Evolutionary conservation across 2,888 invertebrate species (phyloP), one percentile per base, ranked within the genome.

Genomic region (Agrotis ipsilon): DNA sequence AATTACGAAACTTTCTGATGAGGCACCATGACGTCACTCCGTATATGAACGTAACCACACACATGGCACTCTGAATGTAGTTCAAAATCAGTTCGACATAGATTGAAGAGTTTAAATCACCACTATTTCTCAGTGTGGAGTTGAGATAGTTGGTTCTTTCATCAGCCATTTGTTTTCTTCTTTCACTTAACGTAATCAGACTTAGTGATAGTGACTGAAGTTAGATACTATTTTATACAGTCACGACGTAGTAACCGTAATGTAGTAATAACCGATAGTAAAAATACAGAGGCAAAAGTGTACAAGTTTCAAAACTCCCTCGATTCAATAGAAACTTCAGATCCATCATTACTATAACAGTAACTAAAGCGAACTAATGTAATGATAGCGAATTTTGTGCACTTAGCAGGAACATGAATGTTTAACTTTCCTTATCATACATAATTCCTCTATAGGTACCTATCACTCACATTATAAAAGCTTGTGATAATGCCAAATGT

Each of bases 1-100:
- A 66, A 51, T 21, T 39, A 19, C 73, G 73, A 11, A 73, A 74
- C 46, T 73, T 66, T 13, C 16, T 61, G 7, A 74, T 39, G 27
- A 74, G 14, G 57, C 51, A 73, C 74, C 74, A 74, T 1, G 74
- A 73, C 6, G n/a, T 62, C 21, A 74, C 21, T 32, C 74, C 74
- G 27, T 73, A 74, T 13, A 52, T 58, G 21, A 73, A 66, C 7
- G 66, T 24, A 2, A 14, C 3, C 11, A 70, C 14, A 13, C 24
- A 55, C 0, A 54, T 13, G 11, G 14, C 9, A 14, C 27, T 14
- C 18, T 54, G 52, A 13, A 59, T 1, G 16, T 60, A 54, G 39
- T 48, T 24, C 3, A 19, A 43, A 4, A 69, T 21, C 19, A 43
- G 39, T 13, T 7, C 39, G 32, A 2, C 6, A 2, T 58, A 2